phyloP scores from a whole-genome alignment of 2,113 vertebrate species.

The Eleginops maclovinus region DNA sequence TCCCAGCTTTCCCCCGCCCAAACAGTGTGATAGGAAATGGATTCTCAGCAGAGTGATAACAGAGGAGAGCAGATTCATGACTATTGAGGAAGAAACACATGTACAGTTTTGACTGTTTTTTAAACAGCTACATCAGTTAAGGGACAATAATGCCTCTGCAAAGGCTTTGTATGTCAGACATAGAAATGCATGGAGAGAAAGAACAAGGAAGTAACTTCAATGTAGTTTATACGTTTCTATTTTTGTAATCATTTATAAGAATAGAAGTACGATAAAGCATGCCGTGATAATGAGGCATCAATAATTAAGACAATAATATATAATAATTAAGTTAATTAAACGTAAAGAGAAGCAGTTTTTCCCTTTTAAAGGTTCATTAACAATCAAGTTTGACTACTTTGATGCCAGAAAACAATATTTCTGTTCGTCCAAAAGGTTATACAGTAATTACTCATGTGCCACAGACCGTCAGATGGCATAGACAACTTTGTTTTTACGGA shows the following conservation, averaged over 20 bases:
- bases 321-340: not conserved
- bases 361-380: too few relatives aligned
- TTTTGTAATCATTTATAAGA: not conserved
- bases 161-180: not conserved
- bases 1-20: not conserved
- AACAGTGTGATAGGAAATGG: constrained; percentile 7
- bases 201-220: not conserved
- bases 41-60: constrained; percentile 6
- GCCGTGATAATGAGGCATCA: not conserved
- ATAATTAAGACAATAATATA: not conserved
- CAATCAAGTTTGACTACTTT: not conserved
- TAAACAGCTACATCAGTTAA: constrained; percentile 25
- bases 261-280: not conserved
- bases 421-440: too few relatives aligned
- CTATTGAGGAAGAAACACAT: constrained; percentile 12
- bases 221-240: not conserved
- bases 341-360: too few relatives aligned
- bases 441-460: too few relatives aligned
- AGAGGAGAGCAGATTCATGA: constrained; percentile 18
- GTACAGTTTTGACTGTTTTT: constrained; percentile 17
- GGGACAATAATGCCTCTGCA: constrained; percentile 2
- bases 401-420: too few relatives aligned
- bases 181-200: not conserved
- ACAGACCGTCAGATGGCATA: too few relatives aligned
- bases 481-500: too few relatives aligned